phyloP scores from a whole-genome alignment of 1,140 invertebrate genomes.

The Prorops nasuta region DNA sequence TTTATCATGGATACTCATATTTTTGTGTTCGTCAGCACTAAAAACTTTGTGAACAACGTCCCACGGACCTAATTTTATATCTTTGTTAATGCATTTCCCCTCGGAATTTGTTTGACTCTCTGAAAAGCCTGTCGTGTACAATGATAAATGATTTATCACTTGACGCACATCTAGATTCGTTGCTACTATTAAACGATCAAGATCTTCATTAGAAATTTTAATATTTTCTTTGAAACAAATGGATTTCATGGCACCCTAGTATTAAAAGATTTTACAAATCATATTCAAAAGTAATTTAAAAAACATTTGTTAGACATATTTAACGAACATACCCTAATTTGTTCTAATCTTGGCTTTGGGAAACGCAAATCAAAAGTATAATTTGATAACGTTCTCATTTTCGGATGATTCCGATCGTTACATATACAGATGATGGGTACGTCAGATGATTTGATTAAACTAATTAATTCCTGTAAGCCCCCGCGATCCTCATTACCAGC shows the following conservation, averaged over 20 bases:
- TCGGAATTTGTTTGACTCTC: constrained; percentile 56
- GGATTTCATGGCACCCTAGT: constrained; percentile 82
- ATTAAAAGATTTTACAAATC: constrained; percentile 17
- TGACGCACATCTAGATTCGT: constrained; percentile 94
- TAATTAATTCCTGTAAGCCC: constrained; percentile 92
- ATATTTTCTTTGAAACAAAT: constrained; percentile 91
- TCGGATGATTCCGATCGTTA: constrained; percentile 92
- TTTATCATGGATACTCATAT: constrained; percentile 83
- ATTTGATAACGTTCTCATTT: constrained; percentile 91
- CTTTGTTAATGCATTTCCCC: constrained; percentile 70
- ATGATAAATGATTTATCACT: constrained; percentile 82
- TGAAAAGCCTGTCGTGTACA: constrained; percentile 67
- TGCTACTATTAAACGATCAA: constrained; percentile 82
- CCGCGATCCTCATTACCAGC: constrained; percentile 98
- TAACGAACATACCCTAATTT: constrained; percentile 73
- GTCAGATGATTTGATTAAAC: constrained; percentile 84
- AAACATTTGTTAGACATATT: constrained; percentile 1
- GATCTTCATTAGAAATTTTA: constrained; percentile 72
- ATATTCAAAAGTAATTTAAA: constrained; percentile 4
- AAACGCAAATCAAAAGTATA: constrained; percentile 94
- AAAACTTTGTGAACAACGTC: constrained; percentile 92
- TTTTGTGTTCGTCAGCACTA: constrained; percentile 75
- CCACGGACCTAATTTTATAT: constrained; percentile 89
- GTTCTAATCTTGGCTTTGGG: constrained; percentile 78
- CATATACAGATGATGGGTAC: constrained; percentile 98